Percentiles rank a stretch among this genome's conserved stretches.
Evolutionary conservation across 2,797 vertebrate genomes (phyloP).

Genomic region (Anguilla megastoma): DNA sequence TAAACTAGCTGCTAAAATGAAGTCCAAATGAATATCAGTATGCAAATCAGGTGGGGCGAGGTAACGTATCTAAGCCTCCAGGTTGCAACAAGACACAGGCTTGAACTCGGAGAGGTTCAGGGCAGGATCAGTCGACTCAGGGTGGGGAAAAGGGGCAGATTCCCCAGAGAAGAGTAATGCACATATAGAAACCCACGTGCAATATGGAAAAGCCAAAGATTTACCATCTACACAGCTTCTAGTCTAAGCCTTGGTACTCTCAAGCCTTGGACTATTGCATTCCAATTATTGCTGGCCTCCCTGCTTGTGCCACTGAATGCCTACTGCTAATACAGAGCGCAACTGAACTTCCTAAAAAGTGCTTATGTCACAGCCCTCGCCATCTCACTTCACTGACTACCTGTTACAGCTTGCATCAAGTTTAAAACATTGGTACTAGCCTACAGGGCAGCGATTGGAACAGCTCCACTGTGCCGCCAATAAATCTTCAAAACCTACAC

Average conservation of each 20-base stretch:
- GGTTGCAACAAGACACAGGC: too few relatives aligned
- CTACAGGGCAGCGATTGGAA: slow-evolving; percentile 8
- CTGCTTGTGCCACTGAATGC: not conserved
- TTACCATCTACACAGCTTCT: too few relatives aligned
- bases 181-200: too few relatives aligned
- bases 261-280: not conserved
- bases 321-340: not conserved
- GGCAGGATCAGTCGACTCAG: too few relatives aligned
- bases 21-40: not conserved
- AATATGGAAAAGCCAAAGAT: too few relatives aligned
- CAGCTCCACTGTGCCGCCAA: not conserved
- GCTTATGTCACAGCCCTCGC: not conserved
- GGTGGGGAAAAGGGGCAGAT: too few relatives aligned
- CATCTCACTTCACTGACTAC: not conserved
- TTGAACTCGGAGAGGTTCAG: too few relatives aligned
- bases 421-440: slow-evolving; percentile 1
- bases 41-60: not conserved
- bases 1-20: not conserved
- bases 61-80: not conserved
- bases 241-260: too few relatives aligned
- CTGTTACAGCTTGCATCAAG: not conserved
- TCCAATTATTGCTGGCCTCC: not conserved
- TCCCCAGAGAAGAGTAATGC: too few relatives aligned
- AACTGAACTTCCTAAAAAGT: not conserved
- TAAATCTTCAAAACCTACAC: slow-evolving; percentile 4